A percentile compares a stretch with the other conserved stretches of the same genome.
phyloP scores from a whole-genome alignment of 2,888 invertebrate genomes.

The Chloroclysta siterata region DNA sequence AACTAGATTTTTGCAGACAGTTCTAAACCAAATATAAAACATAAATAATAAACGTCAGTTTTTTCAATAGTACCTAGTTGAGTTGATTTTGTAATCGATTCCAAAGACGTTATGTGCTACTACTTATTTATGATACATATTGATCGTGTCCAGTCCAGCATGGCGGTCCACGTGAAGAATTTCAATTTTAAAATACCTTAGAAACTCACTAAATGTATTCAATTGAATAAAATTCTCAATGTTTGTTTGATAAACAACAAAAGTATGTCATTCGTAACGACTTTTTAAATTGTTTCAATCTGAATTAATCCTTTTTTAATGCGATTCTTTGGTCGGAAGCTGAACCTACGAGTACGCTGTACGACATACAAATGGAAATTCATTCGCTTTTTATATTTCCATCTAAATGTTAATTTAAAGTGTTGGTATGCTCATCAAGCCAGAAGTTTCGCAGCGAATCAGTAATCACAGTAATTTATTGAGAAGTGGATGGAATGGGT shows the following conservation, averaged over 20 bases:
- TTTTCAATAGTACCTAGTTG: not conserved
- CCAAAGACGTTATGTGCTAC: not conserved
- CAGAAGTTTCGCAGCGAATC: constrained; percentile 36
- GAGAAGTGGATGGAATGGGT: constrained; percentile 43
- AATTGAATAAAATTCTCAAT: not conserved
- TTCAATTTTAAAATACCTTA: constrained; percentile 17
- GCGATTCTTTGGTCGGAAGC: constrained; percentile 16
- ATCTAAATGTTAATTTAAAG: constrained; percentile 37
- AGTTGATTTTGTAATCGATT: constrained; percentile 9
- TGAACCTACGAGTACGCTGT: not conserved
- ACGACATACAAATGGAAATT: constrained; percentile 15
- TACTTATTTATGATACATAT: not conserved
- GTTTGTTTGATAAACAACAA: constrained; percentile 27
- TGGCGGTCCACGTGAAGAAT: constrained; percentile 53
- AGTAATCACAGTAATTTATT: constrained; percentile 51
- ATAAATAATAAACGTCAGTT: too few species aligned
- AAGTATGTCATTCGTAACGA: constrained; percentile 28
- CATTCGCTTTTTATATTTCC: constrained; percentile 25
- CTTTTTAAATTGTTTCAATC: constrained; percentile 21
- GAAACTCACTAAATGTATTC: not conserved
- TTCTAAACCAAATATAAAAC: too few species aligned
- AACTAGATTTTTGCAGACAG: too few species aligned
- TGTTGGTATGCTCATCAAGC: constrained; percentile 27
- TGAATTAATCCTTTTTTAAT: constrained; percentile 29
- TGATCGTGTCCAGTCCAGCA: constrained; percentile 35